Evolutionary conservation across 2,113 vertebrate species (phyloP).

Genomic region (Pollimyrus isidori): DNA sequence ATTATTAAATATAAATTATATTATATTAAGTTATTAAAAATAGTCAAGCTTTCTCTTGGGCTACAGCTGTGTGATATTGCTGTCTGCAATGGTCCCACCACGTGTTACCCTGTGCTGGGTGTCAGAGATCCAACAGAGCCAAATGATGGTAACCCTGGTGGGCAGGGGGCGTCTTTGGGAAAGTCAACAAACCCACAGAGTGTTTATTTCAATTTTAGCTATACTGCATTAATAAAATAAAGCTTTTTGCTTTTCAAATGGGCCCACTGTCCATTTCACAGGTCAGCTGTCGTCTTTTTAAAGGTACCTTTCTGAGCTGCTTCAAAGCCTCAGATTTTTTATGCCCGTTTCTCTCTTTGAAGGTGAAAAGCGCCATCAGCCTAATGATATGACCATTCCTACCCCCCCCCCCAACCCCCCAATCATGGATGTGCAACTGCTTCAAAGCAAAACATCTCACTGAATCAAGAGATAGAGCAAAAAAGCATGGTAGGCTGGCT

Average conservation of each 20-base stretch:
- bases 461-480: neutral
- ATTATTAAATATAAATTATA: too few relatives aligned
- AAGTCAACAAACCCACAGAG: neutral
- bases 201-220: neutral
- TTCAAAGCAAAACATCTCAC: neutral
- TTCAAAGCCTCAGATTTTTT: neutral
- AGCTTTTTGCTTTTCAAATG: neutral
- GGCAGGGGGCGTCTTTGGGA: neutral
- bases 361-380: neutral
- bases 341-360: neutral
- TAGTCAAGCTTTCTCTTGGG: neutral
- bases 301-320: neutral
- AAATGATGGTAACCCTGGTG: neutral
- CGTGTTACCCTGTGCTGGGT: neutral
- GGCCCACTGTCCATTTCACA: neutral
- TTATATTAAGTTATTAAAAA: neutral
- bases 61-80: neutral
- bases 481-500: neutral
- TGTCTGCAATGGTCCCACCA: neutral
- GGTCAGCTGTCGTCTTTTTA: neutral
- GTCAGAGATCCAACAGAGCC: neutral
- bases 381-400: neutral
- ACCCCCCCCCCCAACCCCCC: neutral
- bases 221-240: neutral
- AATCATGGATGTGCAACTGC: neutral